Evolutionary conservation across 2,888 invertebrate species (phyloP), one percentile per base, ranked within the genome.

Genomic region (Cinara cedri): DNA sequence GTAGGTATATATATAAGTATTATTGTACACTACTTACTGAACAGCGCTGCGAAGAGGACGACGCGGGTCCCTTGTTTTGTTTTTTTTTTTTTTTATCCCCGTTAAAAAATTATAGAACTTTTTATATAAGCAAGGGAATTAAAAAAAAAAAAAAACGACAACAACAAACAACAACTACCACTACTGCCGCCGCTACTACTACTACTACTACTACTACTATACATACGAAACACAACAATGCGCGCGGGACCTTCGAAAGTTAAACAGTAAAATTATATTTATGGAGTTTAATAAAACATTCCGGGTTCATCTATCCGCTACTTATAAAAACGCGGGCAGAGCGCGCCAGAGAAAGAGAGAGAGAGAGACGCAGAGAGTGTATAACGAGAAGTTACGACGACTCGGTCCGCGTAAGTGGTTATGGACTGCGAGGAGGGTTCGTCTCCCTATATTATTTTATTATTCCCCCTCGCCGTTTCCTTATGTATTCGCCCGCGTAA

Each of bases 241-340:
- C 75, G 55, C 49, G 63, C 66, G 46, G 55, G 57, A 60, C 68
- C 46, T 60, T 51, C 70, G 78, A 78, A 78, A 78, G 78, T 78
- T 78, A 34, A 68, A 55, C 78, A 70, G 49, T 68, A 68, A 78
- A 70, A 78, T 78, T 78, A 24, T 78, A 78, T 78, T 78, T 78
- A 78, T 78, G 68, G 68, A 19, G 60, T 68, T 78, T 78, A 78
- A 78, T 78, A 78, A 78, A 78, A 78, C 78, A 78, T 78, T 78
- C 74, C 74, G 42, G 74, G 74, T 51, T 63, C 65, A 54, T 75
- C 65, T 74, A 63, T 75, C 74, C 34, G 34, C 34, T 34, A 34
- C 54, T 65, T 63, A 54, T 74, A 66, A 66, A 65, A 65, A 65
- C 65, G 65, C 24, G 63, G 24, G 57, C 68, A 65, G 54, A 65